A percentile compares a stretch with the other conserved stretches of the same genome.
Conservation (phyloP, 1,140 invertebrate species). For the Drosophila eugracilis region DNA sequence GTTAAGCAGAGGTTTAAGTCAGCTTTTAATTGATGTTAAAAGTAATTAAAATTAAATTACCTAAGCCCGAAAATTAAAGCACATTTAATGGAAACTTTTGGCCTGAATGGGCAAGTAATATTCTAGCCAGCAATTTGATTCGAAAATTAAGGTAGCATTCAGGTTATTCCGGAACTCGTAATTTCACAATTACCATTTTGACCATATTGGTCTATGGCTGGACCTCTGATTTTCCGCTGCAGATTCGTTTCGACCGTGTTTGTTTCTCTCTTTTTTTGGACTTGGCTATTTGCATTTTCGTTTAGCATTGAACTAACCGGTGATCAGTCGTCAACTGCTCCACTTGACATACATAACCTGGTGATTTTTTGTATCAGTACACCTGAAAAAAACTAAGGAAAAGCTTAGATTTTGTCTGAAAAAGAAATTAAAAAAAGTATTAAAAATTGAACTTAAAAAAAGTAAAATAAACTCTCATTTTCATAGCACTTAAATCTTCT, state of each 20-base stretch:
- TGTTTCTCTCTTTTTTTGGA: no score
- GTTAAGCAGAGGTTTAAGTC: background rate
- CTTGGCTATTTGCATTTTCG: constrained; percentile 45
- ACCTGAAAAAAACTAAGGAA: background rate
- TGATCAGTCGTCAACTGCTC: constrained; percentile 35
- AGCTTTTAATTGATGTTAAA: background rate
- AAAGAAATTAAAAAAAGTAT: background rate
- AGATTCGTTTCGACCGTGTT: constrained; percentile 27
- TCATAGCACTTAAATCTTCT: no score
- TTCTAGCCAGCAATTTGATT: no score
- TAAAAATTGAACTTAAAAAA: no score
- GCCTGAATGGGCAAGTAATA: no score
- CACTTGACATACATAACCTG: constrained; percentile 39
- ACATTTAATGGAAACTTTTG: background rate
- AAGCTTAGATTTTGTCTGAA: background rate
- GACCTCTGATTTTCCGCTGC: background rate
- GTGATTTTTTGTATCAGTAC: background rate
- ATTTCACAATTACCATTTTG: constrained; percentile 17
- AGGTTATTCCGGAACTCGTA: constrained; percentile 11
- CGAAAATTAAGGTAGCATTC: no score
- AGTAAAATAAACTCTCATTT: no score
- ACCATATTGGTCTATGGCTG: constrained; percentile 5
- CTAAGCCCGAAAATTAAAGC: background rate
- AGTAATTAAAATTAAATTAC: background rate
- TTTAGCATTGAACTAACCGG: constrained; percentile 43